phyloP scores from a whole-genome alignment of 2,888 invertebrate genomes.

The Brachypalpus laphriformis region DNA sequence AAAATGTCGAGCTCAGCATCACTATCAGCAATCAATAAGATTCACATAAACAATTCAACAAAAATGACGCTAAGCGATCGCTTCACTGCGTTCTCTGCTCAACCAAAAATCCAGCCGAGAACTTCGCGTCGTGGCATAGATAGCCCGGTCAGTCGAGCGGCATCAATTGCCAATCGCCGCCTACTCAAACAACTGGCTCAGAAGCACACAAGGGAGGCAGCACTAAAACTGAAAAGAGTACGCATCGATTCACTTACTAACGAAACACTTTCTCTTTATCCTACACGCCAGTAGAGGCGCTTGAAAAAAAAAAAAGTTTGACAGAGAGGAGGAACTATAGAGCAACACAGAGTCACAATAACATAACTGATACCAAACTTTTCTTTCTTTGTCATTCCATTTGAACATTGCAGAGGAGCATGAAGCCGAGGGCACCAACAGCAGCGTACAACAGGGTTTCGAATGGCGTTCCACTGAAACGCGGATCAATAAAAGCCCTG shows the following conservation, averaged over 20 bases:
- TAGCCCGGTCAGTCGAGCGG: conserved; percentile 69
- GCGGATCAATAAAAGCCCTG: conserved; percentile 79
- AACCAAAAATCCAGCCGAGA: conserved; percentile 76
- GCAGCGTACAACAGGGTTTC: conserved; percentile 75
- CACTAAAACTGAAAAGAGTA: conserved; percentile 82
- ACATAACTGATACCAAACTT: conserved; percentile 58
- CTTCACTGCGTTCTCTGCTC: conserved; percentile 81
- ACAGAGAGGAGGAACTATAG: conserved; percentile 33
- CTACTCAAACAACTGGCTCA: conserved; percentile 81
- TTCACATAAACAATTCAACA: conserved; percentile 83
- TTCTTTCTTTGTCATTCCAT: conserved; percentile 74
- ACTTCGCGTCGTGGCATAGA: conserved; percentile 60
- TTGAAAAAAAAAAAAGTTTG: conserved; percentile 1
- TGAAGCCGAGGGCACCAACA: conserved; percentile 77
- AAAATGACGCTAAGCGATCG: conserved; percentile 82
- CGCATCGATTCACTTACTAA: conserved; percentile 76
- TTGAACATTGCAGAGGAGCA: conserved; percentile 82
- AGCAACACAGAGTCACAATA: conserved; percentile 53
- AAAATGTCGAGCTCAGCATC: conserved; percentile 60
- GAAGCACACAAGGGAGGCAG: conserved; percentile 81
- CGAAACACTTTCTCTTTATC: conserved; percentile 18
- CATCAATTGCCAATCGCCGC: conserved; percentile 80
- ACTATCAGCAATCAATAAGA: conserved; percentile 75
- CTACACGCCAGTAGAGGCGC: conserved; percentile 30
- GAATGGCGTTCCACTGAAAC: conserved; percentile 77